phyloP scores from a whole-genome alignment of 2,888 invertebrate genomes.

The Lagria hirta region DNA sequence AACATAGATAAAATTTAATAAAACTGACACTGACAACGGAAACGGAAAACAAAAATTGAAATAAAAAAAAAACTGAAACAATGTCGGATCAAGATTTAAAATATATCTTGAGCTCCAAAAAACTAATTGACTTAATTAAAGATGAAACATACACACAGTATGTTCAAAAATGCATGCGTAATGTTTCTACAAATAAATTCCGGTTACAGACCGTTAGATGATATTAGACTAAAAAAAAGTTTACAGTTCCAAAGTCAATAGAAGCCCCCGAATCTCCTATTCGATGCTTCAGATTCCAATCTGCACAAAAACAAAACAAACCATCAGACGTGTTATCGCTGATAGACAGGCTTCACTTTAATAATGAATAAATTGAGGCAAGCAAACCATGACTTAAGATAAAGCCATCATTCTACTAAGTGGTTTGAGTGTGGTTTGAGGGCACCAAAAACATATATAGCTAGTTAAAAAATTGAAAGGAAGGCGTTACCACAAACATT shows the following conservation, averaged over 20 bases:
- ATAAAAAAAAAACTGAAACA: no score
- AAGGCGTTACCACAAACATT: constrained; percentile 21
- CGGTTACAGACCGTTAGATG: no score
- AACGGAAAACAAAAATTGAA: no score
- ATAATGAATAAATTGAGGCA: constrained; percentile 27
- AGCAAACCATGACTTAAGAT: constrained; percentile 28
- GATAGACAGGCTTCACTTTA: constrained; percentile 29
- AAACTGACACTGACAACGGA: no score
- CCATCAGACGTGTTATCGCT: constrained; percentile 14
- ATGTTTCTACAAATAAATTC: no score
- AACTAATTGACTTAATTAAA: no score
- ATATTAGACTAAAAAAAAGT: not conserved
- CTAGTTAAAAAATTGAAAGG: constrained; percentile 25
- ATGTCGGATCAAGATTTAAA: no score
- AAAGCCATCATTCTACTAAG: constrained; percentile 29
- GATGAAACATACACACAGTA: no score
- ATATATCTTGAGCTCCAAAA: no score
- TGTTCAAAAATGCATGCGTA: no score
- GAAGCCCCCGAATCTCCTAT: constrained; percentile 5
- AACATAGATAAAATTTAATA: no score
- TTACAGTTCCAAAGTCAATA: no score
- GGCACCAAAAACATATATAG: constrained; percentile 21
- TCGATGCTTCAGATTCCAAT: constrained; percentile 9
- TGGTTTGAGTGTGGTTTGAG: constrained; percentile 14
- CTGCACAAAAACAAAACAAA: constrained; percentile 12